A percentile compares a stretch with the other conserved stretches of the same genome.
These are phyloP conservation scores for Ectemnius lituratus DNA, from an alignment of 2,888 invertebrate species.

Conservation along the genomic window DNA sequence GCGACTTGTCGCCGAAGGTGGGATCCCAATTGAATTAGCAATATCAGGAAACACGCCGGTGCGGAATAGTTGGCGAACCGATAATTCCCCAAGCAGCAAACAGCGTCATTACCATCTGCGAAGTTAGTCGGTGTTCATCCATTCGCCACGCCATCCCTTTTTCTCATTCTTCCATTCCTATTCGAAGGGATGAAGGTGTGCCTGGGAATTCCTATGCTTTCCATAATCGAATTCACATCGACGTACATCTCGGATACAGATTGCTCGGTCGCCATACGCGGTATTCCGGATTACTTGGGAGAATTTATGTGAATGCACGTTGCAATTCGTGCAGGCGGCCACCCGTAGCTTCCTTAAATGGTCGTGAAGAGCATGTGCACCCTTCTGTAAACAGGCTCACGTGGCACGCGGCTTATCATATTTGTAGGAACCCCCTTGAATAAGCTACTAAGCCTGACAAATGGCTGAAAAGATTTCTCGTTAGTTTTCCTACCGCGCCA, in stretches of 20 bases:
- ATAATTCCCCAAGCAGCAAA: conserved; percentile 54
- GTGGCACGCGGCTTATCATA: conserved; percentile 50
- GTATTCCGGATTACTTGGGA: conserved; percentile 38
- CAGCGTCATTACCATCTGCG: conserved; percentile 30
- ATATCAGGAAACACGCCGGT: conserved; percentile 44
- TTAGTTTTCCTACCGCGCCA: conserved; percentile 10
- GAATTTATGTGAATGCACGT: conserved; percentile 49
- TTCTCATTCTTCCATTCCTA: not conserved
- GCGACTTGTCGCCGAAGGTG: conserved; percentile 40
- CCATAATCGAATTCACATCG: conserved; percentile 55
- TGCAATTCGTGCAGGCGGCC: conserved; percentile 12
- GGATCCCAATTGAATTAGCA: conserved; percentile 58
- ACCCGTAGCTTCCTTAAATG: conserved; percentile 47
- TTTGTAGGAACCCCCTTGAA: conserved; percentile 41
- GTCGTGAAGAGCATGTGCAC: conserved; percentile 19
- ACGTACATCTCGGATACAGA: conserved; percentile 39
- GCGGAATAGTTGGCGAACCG: conserved; percentile 61
- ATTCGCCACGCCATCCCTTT: not conserved
- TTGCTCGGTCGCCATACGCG: too few relatives aligned
- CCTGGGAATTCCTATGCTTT: not conserved
- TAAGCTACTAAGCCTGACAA: conserved; percentile 55
- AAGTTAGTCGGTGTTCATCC: conserved; percentile 18
- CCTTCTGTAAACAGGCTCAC: conserved; percentile 42
- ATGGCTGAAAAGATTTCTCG: conserved; percentile 35
- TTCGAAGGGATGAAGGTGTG: not conserved